Conservation (phyloP, 2,113 vertebrate species). For the Oncorhynchus keta region DNA sequence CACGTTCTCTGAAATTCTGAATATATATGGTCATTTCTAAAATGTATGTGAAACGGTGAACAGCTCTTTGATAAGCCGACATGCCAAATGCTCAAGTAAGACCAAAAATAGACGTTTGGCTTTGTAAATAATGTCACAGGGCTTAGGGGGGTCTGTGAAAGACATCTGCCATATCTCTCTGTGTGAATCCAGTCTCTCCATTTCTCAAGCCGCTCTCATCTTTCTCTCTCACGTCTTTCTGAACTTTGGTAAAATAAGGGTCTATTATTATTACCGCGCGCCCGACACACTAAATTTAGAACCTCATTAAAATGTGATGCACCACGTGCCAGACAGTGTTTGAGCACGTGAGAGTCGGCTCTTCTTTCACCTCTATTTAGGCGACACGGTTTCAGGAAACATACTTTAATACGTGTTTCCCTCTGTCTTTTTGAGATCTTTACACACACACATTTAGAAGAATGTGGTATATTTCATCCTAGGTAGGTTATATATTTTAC, state of each 20-base stretch:
- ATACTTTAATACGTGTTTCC: too few relatives aligned
- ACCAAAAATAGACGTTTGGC: constrained; percentile 13
- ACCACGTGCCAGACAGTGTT: constrained; percentile 65
- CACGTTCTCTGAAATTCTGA: neutral
- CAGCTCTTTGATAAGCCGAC: neutral
- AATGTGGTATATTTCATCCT: neutral
- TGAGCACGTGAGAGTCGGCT: constrained; percentile 62
- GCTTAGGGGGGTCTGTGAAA: constrained; percentile 31
- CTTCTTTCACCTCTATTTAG: constrained; percentile 43
- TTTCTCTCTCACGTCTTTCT: constrained; percentile 36
- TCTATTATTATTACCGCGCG: constrained; percentile 67
- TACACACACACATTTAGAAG: neutral
- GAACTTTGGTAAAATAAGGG: constrained; percentile 60
- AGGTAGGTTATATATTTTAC: too few relatives aligned
- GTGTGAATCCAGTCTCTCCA: constrained; percentile 14
- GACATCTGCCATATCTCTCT: constrained; percentile 26
- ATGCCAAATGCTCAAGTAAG: neutral
- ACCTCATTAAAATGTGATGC: constrained; percentile 76
- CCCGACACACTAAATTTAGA: constrained; percentile 73
- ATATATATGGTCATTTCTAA: neutral
- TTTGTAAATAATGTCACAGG: constrained; percentile 15
- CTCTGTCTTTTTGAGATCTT: neutral
- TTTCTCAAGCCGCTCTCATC: constrained; percentile 28
- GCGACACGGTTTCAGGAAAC: neutral
- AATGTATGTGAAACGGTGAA: neutral